Base-by-base conservation (phyloP, 64 coral and sea anemone species). In the Montipora cactus region DNA sequence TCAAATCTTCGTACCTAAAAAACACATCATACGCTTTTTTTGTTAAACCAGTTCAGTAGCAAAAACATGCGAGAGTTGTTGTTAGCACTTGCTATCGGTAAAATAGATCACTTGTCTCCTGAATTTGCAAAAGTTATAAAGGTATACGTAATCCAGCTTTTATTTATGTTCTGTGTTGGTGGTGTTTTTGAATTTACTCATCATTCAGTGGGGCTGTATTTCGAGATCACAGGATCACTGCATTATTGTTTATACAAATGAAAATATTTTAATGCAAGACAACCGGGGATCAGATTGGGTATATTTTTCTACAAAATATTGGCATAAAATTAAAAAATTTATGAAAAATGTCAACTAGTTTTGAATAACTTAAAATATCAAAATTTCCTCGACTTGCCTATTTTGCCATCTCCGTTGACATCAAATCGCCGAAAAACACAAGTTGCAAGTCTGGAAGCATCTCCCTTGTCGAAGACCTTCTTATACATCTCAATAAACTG, bases 401-500 rank as follows among this genome's bases (percentile, higher is more conserved):
- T 99, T 99, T 99, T 99, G 0, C 95, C 97, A 61, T 99, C 97
- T 70, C 88, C 84, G 82, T 99, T 99, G 13, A 96, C 97, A 83
- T 99, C 97, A 82, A 99, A 99, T 20, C 94, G 91, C 14, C 97
- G 91, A 85, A 99, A 99, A 8, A 99, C 95, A 70, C 95, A 96
- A 47, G 95, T 87, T 7, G 97, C 97, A 20, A 99, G 89, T 70
- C 89, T 91, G 8, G 94, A 94, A n/a, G 97, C 97, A 74, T 99
- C 97, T 8, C 97, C 97, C 80, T 96, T 93, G 72, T 92, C 95
- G 77, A 99, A 99, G 1, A 99, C 95, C 18, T 96, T 99, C 20
- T 99, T 96, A 80, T 99, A 99, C 97, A 99, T 99, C 44, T 95
- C 89, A 44, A 96, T 94, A 76, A 99, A 99, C 86, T 99, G 97